Conservation (phyloP, 35 echinoderm and acorn worm genomes). For the Lytechinus variegatus region DNA sequence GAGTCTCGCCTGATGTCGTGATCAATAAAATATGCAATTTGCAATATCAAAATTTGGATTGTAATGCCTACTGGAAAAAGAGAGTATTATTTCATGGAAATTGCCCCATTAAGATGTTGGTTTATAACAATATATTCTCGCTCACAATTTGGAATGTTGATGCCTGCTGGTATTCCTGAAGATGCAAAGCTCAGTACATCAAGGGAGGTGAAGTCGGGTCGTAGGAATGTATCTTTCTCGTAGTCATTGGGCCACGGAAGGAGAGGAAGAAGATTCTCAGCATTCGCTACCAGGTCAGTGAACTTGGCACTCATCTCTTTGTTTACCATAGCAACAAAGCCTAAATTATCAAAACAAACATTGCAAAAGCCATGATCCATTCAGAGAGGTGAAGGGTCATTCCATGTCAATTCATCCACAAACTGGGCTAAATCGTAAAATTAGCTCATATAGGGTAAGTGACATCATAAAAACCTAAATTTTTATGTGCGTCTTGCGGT, state of each 20-base stretch:
- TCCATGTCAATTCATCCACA: not conserved
- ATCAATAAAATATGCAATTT: no score
- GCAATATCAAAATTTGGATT: no score
- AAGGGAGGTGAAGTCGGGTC: conserved; percentile 95
- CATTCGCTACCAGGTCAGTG: conserved; percentile 74
- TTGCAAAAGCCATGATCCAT: no score
- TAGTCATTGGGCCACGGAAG: conserved; percentile 96
- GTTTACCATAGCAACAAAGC: conserved; percentile 99
- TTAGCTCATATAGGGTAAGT: not conserved
- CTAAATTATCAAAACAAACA: conserved; percentile 7
- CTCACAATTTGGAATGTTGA: conserved; percentile 99
- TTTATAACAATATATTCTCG: no score
- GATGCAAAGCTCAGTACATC: conserved; percentile 97
- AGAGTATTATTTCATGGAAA: not conserved
- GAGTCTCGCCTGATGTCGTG: no score
- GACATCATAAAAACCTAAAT: no score
- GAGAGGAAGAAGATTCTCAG: conserved; percentile 84
- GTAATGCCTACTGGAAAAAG: not conserved
- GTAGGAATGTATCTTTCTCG: conserved; percentile 92
- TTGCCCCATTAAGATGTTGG: not conserved
- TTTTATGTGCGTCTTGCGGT: no score
- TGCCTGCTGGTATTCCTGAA: conserved; percentile 90
- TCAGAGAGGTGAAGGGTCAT: not conserved
- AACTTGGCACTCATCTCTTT: conserved; percentile 99
- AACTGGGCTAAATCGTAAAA: not conserved